Conservation (phyloP, 1,140 invertebrate species). For the Drosophila murphyi region DNA sequence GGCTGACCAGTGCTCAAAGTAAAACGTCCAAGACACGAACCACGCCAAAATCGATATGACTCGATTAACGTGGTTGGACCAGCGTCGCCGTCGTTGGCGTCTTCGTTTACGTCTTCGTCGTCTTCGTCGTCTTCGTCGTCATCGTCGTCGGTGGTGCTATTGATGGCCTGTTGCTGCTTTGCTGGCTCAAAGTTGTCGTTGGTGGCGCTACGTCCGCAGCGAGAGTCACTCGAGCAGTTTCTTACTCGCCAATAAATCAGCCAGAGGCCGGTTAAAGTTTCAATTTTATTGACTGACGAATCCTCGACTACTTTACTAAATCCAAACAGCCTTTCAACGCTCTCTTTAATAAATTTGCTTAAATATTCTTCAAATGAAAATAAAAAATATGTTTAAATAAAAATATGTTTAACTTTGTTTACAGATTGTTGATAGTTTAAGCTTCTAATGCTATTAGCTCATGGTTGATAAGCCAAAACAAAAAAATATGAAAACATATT, state of each 20-base stretch:
- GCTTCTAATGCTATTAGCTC: too few species aligned
- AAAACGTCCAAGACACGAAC: slow-evolving; percentile 80
- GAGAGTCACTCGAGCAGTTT: slow-evolving; percentile 11
- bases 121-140: slow-evolving; percentile 12
- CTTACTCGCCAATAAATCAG: too few species aligned
- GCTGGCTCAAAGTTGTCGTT: slow-evolving; percentile 31
- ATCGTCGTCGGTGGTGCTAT: slow-evolving; percentile 50
- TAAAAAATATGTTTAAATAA: too few species aligned
- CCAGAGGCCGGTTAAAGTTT: too few species aligned
- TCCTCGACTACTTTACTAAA: too few species aligned
- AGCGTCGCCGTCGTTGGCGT: slow-evolving; percentile 26
- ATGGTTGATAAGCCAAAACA: background rate
- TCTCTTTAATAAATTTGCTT: too few species aligned
- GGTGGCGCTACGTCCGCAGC: slow-evolving; percentile 40
- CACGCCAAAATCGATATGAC: slow-evolving; percentile 80
- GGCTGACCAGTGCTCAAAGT: slow-evolving; percentile 47
- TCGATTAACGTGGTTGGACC: slow-evolving; percentile 75
- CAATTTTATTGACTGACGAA: too few species aligned
- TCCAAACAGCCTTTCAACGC: too few species aligned
- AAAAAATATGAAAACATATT: too few species aligned
- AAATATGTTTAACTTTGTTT: too few species aligned
- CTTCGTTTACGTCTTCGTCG: slow-evolving; percentile 14
- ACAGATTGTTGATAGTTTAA: too few species aligned
- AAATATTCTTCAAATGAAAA: too few species aligned
- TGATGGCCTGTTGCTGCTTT: slow-evolving; percentile 50